A percentile compares a stretch with the other conserved stretches of the same genome.
phyloP scores from a whole-genome alignment of 2,113 vertebrate genomes.

The Perccottus glenii region DNA sequence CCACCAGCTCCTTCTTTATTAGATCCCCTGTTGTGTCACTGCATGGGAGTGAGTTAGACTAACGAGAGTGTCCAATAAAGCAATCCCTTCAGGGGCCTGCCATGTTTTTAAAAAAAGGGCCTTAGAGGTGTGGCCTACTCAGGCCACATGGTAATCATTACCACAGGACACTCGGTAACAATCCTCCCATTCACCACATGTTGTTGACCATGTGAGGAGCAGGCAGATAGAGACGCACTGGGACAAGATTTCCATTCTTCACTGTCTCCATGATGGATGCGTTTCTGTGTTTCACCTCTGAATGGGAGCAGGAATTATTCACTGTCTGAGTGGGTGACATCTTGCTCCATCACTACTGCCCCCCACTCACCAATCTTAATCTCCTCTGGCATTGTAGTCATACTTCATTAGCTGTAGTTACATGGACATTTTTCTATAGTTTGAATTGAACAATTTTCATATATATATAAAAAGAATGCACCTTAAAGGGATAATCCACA shows the following conservation, averaged over 20 bases:
- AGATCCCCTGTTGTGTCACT: constrained; percentile 45
- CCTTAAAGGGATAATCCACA: background rate
- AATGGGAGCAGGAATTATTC: constrained; percentile 46
- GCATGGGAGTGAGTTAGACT: constrained; percentile 26
- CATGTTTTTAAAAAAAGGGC: constrained; percentile 31
- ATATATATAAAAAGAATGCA: background rate
- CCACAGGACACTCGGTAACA: constrained; percentile 60
- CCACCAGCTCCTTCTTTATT: constrained; percentile 42
- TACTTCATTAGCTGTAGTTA: constrained; percentile 45
- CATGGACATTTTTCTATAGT: constrained; percentile 8
- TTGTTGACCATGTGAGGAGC: constrained; percentile 61
- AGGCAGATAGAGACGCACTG: constrained; percentile 14
- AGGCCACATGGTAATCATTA: constrained; percentile 72
- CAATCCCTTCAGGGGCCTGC: constrained; percentile 31
- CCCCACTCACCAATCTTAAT: background rate
- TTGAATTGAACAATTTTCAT: constrained; percentile 1
- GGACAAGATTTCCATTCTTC: constrained; percentile 62
- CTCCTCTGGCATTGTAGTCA: constrained; percentile 39
- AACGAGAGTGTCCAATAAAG: constrained; percentile 39
- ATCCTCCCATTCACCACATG: constrained; percentile 71
- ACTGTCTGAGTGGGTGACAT: constrained; percentile 47
- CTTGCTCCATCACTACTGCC: constrained; percentile 14
- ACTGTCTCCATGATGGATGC: constrained; percentile 22
- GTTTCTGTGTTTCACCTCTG: constrained; percentile 46
- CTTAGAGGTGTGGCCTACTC: constrained; percentile 43